Percentiles rank a stretch among this genome's conserved stretches.
Conservation (phyloP, 2,797 vertebrate genomes). For the Scolopax rusticola region DNA sequence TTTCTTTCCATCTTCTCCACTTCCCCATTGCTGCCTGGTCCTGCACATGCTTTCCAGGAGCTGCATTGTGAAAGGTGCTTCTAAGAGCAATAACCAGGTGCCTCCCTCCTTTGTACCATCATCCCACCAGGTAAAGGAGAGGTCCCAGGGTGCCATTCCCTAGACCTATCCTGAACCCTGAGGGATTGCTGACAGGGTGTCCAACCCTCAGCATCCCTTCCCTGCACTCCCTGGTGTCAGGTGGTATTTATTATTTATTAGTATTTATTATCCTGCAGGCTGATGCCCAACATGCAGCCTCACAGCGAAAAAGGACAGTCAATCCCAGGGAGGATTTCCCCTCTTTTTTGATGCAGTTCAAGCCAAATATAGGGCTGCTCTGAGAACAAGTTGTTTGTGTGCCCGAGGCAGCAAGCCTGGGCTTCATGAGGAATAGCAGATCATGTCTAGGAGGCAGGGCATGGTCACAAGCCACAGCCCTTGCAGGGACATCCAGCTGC, state of each 20-base stretch:
- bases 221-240: rapidly evolving
- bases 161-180: not conserved
- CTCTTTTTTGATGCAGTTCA: not conserved
- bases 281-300: not conserved
- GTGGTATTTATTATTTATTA: not conserved
- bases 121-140: not conserved
- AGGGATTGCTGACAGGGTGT: not conserved
- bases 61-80: not conserved
- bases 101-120: not conserved
- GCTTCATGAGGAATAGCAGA: not conserved
- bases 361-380: not conserved
- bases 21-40: not conserved
- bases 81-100: not conserved
- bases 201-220: not conserved
- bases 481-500: not conserved
- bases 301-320: not conserved
- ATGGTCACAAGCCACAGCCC: rapidly evolving
- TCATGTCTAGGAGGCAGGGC: not conserved
- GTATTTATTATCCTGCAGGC: not conserved
- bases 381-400: rapidly evolving
- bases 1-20: not conserved
- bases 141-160: rapidly evolving
- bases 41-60: not conserved
- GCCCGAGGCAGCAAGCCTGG: not conserved
- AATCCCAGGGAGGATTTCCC: not conserved